Base-by-base conservation (phyloP, 1,140 invertebrate species). In the Protaetia brevitarsis region DNA sequence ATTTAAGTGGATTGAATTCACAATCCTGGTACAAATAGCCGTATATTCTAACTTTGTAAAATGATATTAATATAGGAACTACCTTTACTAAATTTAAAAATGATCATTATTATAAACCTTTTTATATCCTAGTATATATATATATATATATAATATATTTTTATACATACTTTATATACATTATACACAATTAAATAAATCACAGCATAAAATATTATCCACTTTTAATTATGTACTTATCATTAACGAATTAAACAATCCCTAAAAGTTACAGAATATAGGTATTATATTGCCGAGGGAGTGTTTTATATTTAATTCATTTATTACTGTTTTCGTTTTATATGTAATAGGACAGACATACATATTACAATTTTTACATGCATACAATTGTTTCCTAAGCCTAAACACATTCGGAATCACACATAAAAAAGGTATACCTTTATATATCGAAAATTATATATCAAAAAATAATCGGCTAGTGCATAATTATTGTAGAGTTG, bases 121-220 rank as follows among this genome's bases (percentile, higher is more conserved):
- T n/a, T 61, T 29, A 34, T 61, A 61, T 36, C 59, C 31, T 61
- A 34, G 31, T 60, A 60, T 28, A 60, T 60, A 60, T 31, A 61
- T 61, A 4, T 36, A 61, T 30, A 61, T 58, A 58, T 58, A 56
- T 56, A 56, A 56, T 23, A 23, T 56, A 6, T 56, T 56, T 56
- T 23, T 56, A 58, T 58, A 58, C 56, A 61, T n/a, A 61, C n/a
- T n/a, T n/a, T n/a, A n/a, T n/a, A n/a, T n/a, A n/a, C n/a, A n/a
- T n/a, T 61, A 61, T 61, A 61, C 59, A 61, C 74, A 74, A 57
- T 66, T 70, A 63, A 74, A 74, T 71, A 66, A 76, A 76, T 76
- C 74, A 76, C 74, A 76, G 74, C 67, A 61, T 30, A 61, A 61
- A 34, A 61, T 61, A 29, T 29, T 61, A 29, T 31, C 26, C 23